phyloP scores from a whole-genome alignment of 2,888 invertebrate species.

The Holacanthella duospinosa region DNA sequence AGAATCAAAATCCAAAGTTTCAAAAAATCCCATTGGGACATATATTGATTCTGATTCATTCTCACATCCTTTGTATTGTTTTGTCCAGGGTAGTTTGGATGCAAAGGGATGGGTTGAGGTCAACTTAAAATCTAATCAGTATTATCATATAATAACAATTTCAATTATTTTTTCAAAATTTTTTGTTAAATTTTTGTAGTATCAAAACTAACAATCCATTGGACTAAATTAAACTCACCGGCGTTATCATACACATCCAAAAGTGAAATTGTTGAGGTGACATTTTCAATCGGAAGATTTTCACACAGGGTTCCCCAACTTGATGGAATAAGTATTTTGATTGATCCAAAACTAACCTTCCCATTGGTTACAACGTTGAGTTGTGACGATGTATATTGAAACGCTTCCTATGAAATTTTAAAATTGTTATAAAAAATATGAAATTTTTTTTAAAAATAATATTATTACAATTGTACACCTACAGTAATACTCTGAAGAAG shows the following conservation, averaged over 20 bases:
- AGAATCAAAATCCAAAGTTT: background rate
- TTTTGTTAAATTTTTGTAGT: no score
- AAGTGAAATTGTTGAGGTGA: background rate
- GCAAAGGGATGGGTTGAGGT: slow-evolving; percentile 25
- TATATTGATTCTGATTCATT: slow-evolving; percentile 50
- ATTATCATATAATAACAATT: no score
- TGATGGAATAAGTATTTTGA: slow-evolving; percentile 51
- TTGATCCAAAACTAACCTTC: slow-evolving; percentile 48
- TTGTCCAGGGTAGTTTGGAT: slow-evolving; percentile 48
- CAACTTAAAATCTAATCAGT: slow-evolving; percentile 24
- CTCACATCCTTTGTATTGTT: slow-evolving; percentile 52
- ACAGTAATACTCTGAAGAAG: slow-evolving; percentile 5
- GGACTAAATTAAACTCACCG: slow-evolving; percentile 6
- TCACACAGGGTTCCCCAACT: slow-evolving; percentile 43
- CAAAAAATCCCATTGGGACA: slow-evolving; percentile 38
- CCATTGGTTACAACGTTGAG: slow-evolving; percentile 50
- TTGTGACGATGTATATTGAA: slow-evolving; percentile 48
- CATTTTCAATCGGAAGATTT: background rate
- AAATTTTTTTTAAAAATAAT: slow-evolving; percentile 7
- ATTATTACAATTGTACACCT: background rate
- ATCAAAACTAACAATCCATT: background rate
- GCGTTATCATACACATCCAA: slow-evolving; percentile 13
- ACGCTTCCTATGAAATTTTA: slow-evolving; percentile 47
- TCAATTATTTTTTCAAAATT: no score
- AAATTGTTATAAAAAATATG: no score